A percentile compares a stretch with the other conserved stretches of the same genome.
Conservation (phyloP, 2,888 invertebrate genomes). For the Falcaria lacertinaria region DNA sequence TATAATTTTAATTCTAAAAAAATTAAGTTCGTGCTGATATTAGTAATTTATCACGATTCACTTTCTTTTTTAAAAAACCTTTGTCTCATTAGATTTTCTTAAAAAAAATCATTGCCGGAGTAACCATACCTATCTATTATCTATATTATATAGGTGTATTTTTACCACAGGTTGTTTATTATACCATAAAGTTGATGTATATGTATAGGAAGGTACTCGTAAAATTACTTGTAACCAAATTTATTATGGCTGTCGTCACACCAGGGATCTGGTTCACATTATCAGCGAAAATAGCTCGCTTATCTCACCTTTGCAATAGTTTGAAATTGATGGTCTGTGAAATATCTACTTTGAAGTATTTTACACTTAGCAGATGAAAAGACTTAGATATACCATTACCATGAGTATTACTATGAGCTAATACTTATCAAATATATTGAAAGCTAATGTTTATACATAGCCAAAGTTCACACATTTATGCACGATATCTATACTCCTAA, state of each 20-base stretch:
- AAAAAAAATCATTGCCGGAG: no score
- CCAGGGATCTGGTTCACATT: constrained; percentile 14
- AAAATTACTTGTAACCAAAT: background rate
- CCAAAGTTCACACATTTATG: no score
- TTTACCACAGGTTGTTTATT: background rate
- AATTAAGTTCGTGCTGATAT: no score
- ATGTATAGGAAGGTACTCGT: background rate
- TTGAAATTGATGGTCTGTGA: constrained; percentile 23
- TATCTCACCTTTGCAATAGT: constrained; percentile 45
- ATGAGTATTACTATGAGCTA: background rate
- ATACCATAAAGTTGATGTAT: background rate
- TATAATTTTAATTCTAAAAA: no score
- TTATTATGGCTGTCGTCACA: background rate
- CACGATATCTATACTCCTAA: no score
- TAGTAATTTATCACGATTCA: no score
- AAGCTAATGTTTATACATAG: no score
- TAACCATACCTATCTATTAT: no score
- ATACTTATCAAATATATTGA: no score
- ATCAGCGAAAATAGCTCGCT: constrained; percentile 34
- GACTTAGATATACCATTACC: background rate
- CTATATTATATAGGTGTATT: no score
- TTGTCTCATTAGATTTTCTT: no score
- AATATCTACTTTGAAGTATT: constrained; percentile 22
- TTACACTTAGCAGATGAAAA: background rate
- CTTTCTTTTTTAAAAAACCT: no score